Base-by-base conservation (phyloP, 2,888 invertebrate species). In the Caenorhabditis imperialis region DNA sequence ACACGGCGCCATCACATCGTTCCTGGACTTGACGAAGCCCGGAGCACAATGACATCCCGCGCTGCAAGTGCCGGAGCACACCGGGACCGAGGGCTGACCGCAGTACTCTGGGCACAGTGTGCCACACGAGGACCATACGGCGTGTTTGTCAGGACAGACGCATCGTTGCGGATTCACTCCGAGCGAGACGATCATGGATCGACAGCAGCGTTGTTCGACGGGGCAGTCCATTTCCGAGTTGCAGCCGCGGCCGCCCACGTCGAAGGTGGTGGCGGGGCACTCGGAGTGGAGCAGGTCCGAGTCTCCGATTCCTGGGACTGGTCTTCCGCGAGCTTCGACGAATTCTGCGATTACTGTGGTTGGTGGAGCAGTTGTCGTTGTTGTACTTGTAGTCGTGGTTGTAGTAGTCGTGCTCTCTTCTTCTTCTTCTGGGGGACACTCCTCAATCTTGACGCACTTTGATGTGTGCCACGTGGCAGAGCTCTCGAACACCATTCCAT, bases 61-160 rank as follows among this genome's bases (percentile, higher is more conserved):
- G 45, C 75, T 81, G 50, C 82, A 82, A 8, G 80, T 81, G 5
- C 71, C 54, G 3, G 81, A 79, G 30, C 82, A 82, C 8, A 82
- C 80, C 0, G 82, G 82, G 33, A 80, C 72, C 2, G 79, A 69
- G 6, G 78, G 78, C 23, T 78, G 77, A 12, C 79, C 78, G 57
- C 82, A 82, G 42, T 82, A 82, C 30, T 82, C 82, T 6, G 82
- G 82, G 58, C 82, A 82, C 7, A 81, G 55, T 1, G 75, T 81
- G 14, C 81, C 82, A 51, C 82, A 82, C 1, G 69, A 61, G 10
- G 69, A 78, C 79, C 79, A 82, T 1, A 81, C 79, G 7, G 82
- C 77, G 16, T 81, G 63, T 16, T 77, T 67, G 54, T 82, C 82
- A 5, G 76, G 76, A 27, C 82, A 82, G 1, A 78, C 67, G 22